Evolutionary conservation across 2,797 vertebrate species (phyloP), one percentile per base, ranked within the genome.

Genomic region (Eleutherodactylus coqui): DNA sequence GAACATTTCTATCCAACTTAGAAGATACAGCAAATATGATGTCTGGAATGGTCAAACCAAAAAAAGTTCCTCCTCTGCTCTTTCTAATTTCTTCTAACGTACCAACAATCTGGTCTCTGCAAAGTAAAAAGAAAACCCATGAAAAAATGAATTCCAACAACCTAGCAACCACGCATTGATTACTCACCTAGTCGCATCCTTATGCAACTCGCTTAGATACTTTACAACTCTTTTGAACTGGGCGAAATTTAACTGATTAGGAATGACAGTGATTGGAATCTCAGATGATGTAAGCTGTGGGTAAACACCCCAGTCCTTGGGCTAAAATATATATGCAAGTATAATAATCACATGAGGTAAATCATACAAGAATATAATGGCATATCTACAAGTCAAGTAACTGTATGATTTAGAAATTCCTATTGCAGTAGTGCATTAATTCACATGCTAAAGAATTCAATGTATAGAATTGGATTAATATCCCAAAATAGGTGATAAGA

Each of bases 201-300:
- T 78, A 67, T 84, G 77, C 11, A 7, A 11, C 7, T 24, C 13
- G 5, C 1, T 19, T 5, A 87, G 55, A 10, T 49, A 24, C 5
- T 73, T 27, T 17, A 80, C 19, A 29, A 84, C 43, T 69, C n/a
- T 84, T 38, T 13, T 34, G 36, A 84, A 84, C 11, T 51, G 78
- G 19, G 6, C 51, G 4, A 87, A 43, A 69, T 87, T 87, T 9
- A 87, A 17, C 38, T 38, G 27, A 55, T 80, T 84, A 6, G 86
- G 82, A 32, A 77, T 43, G 17, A 86, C 34, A 19, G 10, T 7
- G 19, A 13, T 24, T 6, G 79, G 73, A 34, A 13, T 13, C 49
- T 86, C 79, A n/a, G 85, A 32, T 7, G 72, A 21, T 14, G 11
- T 24, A 55, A 79, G 38, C 58, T 55, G 9, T 16, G 85, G 85